Evolutionary conservation across 2,113 vertebrate genomes (phyloP).

Genomic region (Nerophis lumbriciformis): DNA sequence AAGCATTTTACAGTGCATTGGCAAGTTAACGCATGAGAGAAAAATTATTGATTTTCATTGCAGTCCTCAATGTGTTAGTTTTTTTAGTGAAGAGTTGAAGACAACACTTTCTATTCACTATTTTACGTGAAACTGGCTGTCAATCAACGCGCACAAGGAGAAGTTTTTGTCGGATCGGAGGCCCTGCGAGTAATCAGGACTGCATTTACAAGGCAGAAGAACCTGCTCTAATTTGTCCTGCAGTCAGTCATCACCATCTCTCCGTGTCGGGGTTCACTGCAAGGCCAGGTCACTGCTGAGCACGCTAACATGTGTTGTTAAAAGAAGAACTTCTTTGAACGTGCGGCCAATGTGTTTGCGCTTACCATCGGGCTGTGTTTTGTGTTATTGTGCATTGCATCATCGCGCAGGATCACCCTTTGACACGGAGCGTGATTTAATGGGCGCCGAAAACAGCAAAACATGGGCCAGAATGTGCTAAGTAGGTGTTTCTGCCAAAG

Average conservation of each 20-base stretch:
- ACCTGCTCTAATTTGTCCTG: slow-evolving; percentile 58
- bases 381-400: slow-evolving; percentile 68
- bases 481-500: slow-evolving; percentile 22
- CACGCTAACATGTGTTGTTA: slow-evolving; percentile 56
- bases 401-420: slow-evolving; percentile 61
- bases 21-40: too few relatives aligned
- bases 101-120: neutral
- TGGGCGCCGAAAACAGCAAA: slow-evolving; percentile 49
- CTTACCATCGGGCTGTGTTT: slow-evolving; percentile 66
- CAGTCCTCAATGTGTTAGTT: too few relatives aligned
- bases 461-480: too few relatives aligned
- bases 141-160: slow-evolving; percentile 35
- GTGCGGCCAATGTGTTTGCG: slow-evolving; percentile 58
- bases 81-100: too few relatives aligned
- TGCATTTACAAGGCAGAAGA: slow-evolving; percentile 44
- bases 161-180: slow-evolving; percentile 21
- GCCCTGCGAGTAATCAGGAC: slow-evolving; percentile 51
- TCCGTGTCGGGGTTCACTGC: slow-evolving; percentile 34
- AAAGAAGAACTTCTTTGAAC: slow-evolving; percentile 44
- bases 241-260: slow-evolving; percentile 40
- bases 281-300: slow-evolving; percentile 46
- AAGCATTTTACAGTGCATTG: too few relatives aligned
- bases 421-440: slow-evolving; percentile 65
- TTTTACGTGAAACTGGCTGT: slow-evolving; percentile 40
- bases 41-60: too few relatives aligned